Conservation (phyloP, 2,888 invertebrate genomes). For the Eilema sororculum region DNA sequence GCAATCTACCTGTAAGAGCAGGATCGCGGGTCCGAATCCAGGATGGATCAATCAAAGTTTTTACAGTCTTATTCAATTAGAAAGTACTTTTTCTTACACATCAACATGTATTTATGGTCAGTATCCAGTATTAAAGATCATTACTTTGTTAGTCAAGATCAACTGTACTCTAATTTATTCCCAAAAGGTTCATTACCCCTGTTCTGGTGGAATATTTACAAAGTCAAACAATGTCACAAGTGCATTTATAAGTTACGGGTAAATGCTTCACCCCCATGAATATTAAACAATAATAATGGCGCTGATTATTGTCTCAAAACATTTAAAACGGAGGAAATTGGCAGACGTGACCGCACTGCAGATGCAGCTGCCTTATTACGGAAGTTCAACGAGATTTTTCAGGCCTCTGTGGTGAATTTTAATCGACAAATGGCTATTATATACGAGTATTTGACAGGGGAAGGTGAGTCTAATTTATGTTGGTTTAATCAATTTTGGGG, state of each 20-base stretch:
- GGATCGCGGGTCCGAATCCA: too few relatives aligned
- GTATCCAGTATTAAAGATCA: too few relatives aligned
- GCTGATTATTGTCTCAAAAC: conserved; percentile 75
- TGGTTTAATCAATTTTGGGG: neutral
- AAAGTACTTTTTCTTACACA: too few relatives aligned
- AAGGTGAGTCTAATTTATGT: neutral
- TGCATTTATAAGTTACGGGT: conserved; percentile 43
- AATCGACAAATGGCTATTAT: conserved; percentile 32
- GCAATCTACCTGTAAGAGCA: too few relatives aligned
- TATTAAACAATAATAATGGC: conserved; percentile 68
- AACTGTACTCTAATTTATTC: too few relatives aligned
- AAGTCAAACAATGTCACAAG: conserved; percentile 29
- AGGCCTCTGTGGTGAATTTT: conserved; percentile 42
- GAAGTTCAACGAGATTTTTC: conserved; percentile 60
- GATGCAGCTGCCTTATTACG: conserved; percentile 63
- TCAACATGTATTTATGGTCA: too few relatives aligned
- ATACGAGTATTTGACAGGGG: neutral
- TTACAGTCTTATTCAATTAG: too few relatives aligned
- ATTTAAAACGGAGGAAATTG: conserved; percentile 75
- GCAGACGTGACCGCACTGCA: conserved; percentile 67
- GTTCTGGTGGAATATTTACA: conserved; percentile 5
- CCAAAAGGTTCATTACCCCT: conserved; percentile 7
- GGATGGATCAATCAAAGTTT: too few relatives aligned
- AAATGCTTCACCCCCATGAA: conserved; percentile 46
- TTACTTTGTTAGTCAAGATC: too few relatives aligned